Percentiles rank a stretch among this genome's conserved stretches.
These are phyloP conservation scores for Cacatua alba DNA, from an alignment of 2,113 vertebrate species.

Conservation along the genomic window DNA sequence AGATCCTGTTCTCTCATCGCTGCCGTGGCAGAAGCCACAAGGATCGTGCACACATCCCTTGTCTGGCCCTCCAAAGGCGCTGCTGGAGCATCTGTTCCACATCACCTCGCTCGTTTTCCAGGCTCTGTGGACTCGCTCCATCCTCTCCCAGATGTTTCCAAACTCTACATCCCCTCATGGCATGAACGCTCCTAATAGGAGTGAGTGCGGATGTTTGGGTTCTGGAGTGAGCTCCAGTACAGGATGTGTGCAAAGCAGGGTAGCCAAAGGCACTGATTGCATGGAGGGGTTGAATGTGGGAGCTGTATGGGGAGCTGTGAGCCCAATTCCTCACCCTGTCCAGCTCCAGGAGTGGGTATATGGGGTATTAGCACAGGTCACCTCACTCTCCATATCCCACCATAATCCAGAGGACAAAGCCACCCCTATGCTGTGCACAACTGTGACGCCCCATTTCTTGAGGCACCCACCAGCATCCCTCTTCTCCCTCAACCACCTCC, in stretches of 20 bases:
- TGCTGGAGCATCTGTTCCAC: conserved; percentile 16
- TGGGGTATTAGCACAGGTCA: background rate
- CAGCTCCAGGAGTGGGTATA: background rate
- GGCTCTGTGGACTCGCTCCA: background rate
- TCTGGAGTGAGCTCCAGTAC: background rate
- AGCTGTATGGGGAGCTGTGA: background rate
- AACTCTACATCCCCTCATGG: background rate
- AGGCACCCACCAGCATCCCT: background rate
- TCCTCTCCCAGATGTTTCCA: conserved; percentile 35
- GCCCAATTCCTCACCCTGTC: background rate
- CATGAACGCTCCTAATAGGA: background rate
- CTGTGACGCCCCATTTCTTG: background rate
- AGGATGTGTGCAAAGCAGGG: background rate
- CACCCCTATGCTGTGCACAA: rapidly evolving
- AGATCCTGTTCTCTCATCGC: background rate
- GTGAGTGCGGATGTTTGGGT: background rate
- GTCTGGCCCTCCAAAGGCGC: background rate
- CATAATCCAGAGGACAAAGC: background rate
- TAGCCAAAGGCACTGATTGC: rapidly evolving
- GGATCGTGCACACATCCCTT: background rate
- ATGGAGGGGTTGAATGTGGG: background rate
- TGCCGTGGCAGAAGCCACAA: background rate
- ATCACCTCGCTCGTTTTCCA: background rate
- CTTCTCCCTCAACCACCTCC: background rate
- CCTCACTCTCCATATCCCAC: background rate